Percentiles rank a stretch among this genome's conserved stretches.
These are phyloP conservation scores for Ryuthela nishihirai DNA, from an alignment of 2,888 invertebrate species.

Conservation along the genomic window DNA sequence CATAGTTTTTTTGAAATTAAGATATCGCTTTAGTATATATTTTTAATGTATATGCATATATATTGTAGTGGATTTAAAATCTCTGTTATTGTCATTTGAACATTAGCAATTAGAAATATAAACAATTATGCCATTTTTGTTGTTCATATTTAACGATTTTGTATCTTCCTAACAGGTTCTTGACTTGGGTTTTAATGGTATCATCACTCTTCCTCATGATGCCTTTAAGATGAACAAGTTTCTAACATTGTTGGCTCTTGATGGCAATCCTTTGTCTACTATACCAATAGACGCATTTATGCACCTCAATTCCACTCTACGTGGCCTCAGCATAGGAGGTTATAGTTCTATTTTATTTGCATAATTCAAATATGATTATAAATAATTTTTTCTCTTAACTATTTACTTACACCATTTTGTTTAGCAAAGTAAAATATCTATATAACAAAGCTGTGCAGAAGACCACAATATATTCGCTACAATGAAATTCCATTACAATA, in stretches of 20 bases:
- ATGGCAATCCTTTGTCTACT: conserved; percentile 83
- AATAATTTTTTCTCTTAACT: neutral
- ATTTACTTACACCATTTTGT: too few relatives aligned
- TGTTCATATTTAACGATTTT: neutral
- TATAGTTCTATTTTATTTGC: too few relatives aligned
- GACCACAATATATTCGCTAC: too few relatives aligned
- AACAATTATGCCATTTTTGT: neutral
- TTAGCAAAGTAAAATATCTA: too few relatives aligned
- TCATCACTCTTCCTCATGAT: conserved; percentile 72
- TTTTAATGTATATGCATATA: too few relatives aligned
- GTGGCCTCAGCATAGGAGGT: conserved; percentile 83
- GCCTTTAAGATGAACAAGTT: conserved; percentile 78
- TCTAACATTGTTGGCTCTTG: conserved; percentile 79
- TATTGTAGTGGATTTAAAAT: too few relatives aligned
- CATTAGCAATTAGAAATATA: neutral
- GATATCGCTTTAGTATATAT: too few relatives aligned
- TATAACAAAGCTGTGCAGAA: too few relatives aligned
- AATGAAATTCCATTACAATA: too few relatives aligned
- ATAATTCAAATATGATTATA: too few relatives aligned
- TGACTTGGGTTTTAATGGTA: conserved; percentile 86
- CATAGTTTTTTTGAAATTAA: too few relatives aligned
- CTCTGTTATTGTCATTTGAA: too few relatives aligned
- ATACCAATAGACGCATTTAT: conserved; percentile 73
- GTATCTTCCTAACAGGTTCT: conserved; percentile 59
- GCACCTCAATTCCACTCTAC: conserved; percentile 73